These are phyloP conservation scores for Serinus canaria DNA, from an alignment of 2,113 vertebrate species.

Conservation along the genomic window DNA sequence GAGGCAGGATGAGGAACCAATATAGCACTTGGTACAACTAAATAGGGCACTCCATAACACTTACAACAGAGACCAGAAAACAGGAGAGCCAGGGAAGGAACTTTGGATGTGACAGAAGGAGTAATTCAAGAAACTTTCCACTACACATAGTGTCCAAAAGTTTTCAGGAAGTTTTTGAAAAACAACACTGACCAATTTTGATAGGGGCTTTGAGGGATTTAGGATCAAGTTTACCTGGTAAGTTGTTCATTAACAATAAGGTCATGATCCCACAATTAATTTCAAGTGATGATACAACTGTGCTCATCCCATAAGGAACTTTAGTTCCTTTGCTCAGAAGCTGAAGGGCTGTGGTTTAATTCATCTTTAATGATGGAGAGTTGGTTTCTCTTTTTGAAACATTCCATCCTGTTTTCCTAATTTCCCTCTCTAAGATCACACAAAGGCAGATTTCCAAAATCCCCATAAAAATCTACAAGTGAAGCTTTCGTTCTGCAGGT, in stretches of 20 bases:
- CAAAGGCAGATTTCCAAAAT: not conserved
- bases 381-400: not conserved
- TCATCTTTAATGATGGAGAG: not conserved
- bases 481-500: not conserved
- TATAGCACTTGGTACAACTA: not conserved
- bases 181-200: not conserved
- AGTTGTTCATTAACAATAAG: not conserved
- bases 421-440: not conserved
- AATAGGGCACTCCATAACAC: not conserved
- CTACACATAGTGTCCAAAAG: not conserved
- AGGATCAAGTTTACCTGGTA: not conserved
- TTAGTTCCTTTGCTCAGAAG: not conserved
- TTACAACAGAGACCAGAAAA: not conserved
- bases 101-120: not conserved
- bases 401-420: not conserved
- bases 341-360: not conserved
- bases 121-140: not conserved
- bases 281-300: not conserved
- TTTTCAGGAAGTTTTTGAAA: not conserved
- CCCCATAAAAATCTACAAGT: not conserved
- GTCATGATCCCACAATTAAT: not conserved
- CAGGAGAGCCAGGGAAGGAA: not conserved
- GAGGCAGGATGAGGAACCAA: not conserved
- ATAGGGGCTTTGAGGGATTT: not conserved
- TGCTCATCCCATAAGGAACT: not conserved